Evolutionary conservation across 2,113 vertebrate species (phyloP).

Genomic region (Crypturellus undulatus): DNA sequence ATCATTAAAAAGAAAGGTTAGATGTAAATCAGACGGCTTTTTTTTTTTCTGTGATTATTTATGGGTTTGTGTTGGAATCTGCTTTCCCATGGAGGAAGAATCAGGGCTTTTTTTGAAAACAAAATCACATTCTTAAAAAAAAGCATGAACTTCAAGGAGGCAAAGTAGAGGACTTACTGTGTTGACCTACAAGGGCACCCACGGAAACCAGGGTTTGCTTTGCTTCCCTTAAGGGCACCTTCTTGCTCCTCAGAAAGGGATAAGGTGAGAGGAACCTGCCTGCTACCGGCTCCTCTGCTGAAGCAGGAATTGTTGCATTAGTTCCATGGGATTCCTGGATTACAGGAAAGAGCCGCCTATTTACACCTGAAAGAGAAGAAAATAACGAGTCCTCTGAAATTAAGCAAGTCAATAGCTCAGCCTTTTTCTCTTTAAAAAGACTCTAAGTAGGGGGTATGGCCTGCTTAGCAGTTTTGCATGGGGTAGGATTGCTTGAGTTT

Average conservation of each 20-base stretch:
- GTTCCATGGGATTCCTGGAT: neutral
- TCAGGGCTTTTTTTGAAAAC: conserved; percentile 50
- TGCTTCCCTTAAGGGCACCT: neutral
- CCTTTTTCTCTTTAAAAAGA: neutral
- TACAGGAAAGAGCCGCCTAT: neutral
- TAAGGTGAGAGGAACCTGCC: neutral
- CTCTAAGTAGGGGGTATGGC: neutral
- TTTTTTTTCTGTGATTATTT: conserved; percentile 77
- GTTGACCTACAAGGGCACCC: neutral
- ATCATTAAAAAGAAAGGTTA: conserved; percentile 84
- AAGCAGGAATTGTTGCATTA: neutral
- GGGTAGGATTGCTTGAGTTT: neutral
- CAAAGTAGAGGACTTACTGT: conserved; percentile 15
- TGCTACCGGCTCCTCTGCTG: neutral
- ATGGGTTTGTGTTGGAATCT: conserved; percentile 63
- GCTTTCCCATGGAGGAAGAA: conserved; percentile 64
- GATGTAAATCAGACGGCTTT: conserved; percentile 78
- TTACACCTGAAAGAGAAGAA: neutral
- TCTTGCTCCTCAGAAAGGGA: too few relatives aligned
- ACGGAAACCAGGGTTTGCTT: neutral
- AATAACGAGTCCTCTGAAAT: neutral
- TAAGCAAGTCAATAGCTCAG: neutral
- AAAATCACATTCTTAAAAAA: conserved; percentile 51
- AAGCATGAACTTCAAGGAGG: conserved; percentile 34
- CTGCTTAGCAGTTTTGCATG: neutral